A percentile compares a stretch with the other conserved stretches of the same genome.
These are phyloP conservation scores for Tychaedon coryphoeus DNA, from an alignment of 2,113 vertebrate genomes.

Conservation along the genomic window DNA sequence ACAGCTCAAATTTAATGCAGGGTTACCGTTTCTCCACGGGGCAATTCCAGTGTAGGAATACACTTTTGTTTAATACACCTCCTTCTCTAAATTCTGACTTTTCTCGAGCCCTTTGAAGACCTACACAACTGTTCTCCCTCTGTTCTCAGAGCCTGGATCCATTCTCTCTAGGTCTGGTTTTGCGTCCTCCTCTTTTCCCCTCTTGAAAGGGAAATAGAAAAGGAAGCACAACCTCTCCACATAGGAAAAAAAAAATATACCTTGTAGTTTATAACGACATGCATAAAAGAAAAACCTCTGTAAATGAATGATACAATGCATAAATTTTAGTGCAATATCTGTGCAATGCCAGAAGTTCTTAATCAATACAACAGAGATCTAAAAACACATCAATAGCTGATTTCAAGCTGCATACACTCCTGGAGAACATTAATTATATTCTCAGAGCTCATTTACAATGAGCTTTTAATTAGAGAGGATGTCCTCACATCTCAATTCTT, in stretches of 20 bases:
- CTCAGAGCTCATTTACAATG: background rate
- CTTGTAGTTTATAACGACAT: background rate
- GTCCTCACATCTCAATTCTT: conserved; percentile 5
- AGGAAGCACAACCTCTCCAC: background rate
- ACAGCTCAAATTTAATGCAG: background rate
- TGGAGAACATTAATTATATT: conserved; percentile 13
- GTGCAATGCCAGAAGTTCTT: background rate
- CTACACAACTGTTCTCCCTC: background rate
- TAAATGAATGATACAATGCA: background rate
- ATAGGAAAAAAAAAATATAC: background rate
- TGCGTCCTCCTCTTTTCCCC: background rate
- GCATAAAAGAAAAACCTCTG: background rate
- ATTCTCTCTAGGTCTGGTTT: background rate
- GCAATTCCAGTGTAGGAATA: background rate
- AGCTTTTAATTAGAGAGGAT: conserved; percentile 41
- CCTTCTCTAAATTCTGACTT: background rate
- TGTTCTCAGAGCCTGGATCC: background rate
- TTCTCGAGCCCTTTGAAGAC: background rate
- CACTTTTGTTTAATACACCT: background rate
- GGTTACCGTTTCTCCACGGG: background rate
- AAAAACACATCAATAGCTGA: background rate
- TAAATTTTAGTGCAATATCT: background rate
- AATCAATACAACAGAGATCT: background rate
- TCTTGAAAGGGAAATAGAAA: background rate
- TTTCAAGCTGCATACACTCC: background rate